Evolutionary conservation across 2,888 invertebrate species (phyloP).

Genomic region (Ernsta delagoae): DNA sequence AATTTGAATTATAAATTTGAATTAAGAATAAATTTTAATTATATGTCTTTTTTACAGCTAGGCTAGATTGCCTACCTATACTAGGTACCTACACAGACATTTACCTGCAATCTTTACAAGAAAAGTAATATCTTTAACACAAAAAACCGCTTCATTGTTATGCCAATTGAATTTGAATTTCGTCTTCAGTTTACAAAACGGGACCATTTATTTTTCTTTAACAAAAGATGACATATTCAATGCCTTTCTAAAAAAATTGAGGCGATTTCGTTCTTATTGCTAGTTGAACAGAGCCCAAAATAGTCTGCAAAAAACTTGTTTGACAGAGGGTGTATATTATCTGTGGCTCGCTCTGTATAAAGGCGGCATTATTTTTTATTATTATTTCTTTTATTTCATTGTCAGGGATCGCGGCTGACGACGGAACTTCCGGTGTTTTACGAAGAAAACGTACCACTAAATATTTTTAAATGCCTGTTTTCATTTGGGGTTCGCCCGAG

Average conservation of each 20-base stretch:
- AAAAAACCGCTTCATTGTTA: conserved; percentile 59
- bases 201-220: conserved; percentile 25
- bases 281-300: neutral
- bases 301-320: conserved; percentile 35
- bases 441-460: conserved; percentile 37
- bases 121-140: conserved; percentile 38
- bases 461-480: conserved; percentile 33
- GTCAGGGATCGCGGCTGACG: conserved; percentile 51
- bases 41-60: too few relatives aligned
- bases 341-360: conserved; percentile 36
- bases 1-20: too few relatives aligned
- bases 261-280: conserved; percentile 9
- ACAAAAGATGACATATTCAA: conserved; percentile 35
- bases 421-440: conserved; percentile 48
- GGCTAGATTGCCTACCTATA: too few relatives aligned
- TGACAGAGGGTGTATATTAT: conserved; percentile 41
- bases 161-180: conserved; percentile 64
- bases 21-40: too few relatives aligned
- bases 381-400: conserved; percentile 69
- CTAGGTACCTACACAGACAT: too few relatives aligned
- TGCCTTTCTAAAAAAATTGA: conserved; percentile 11
- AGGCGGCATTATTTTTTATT: conserved; percentile 60
- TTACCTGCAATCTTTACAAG: neutral
- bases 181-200: conserved; percentile 40
- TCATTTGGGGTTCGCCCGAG: conserved; percentile 3